These are phyloP conservation scores for Lycopodina hypogea DNA, from an alignment of 37 sponge, comb jelly and placozoan genomes.

Conservation along the genomic window DNA sequence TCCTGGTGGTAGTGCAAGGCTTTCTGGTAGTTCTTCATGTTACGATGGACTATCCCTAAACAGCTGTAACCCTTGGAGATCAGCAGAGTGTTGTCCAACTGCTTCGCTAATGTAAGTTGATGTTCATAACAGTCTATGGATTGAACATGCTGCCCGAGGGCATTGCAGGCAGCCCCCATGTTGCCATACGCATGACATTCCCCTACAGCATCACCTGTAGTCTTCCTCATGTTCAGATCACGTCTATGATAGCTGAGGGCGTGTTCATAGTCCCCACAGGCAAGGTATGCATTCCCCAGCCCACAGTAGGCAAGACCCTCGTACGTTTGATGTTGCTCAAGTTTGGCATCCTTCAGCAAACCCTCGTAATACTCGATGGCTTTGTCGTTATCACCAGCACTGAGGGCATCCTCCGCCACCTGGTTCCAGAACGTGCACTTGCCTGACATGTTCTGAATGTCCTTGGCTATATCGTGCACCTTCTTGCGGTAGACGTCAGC, in stretches of 20 bases:
- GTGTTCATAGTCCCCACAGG: conserved; percentile 66
- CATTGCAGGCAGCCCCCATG: conserved; percentile 82
- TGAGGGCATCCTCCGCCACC: conserved; percentile 75
- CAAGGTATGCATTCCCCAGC: conserved; percentile 70
- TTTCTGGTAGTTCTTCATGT: conserved; percentile 66
- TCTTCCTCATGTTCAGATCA: conserved; percentile 63
- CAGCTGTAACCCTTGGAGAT: conserved; percentile 74
- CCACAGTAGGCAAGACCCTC: conserved; percentile 84
- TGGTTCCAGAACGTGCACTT: conserved; percentile 79
- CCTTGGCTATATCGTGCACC: conserved; percentile 64
- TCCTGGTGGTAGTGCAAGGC: conserved; percentile 77
- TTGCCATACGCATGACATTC: conserved; percentile 73
- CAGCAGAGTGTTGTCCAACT: conserved; percentile 69
- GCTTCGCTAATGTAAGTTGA: conserved; percentile 68
- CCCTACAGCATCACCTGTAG: conserved; percentile 53
- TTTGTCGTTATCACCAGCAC: conserved; percentile 58
- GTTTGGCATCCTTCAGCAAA: conserved; percentile 77
- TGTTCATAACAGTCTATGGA: conserved; percentile 75
- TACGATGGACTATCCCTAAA: conserved; percentile 82
- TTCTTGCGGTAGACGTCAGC: conserved; percentile 76
- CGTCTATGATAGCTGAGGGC: conserved; percentile 80
- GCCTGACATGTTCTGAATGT: conserved; percentile 66
- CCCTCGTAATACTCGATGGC: conserved; percentile 83
- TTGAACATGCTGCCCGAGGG: conserved; percentile 56
- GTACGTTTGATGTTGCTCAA: conserved; percentile 80